Evolutionary conservation across 2,888 invertebrate species (phyloP).

Genomic region (Lasiommata megera): DNA sequence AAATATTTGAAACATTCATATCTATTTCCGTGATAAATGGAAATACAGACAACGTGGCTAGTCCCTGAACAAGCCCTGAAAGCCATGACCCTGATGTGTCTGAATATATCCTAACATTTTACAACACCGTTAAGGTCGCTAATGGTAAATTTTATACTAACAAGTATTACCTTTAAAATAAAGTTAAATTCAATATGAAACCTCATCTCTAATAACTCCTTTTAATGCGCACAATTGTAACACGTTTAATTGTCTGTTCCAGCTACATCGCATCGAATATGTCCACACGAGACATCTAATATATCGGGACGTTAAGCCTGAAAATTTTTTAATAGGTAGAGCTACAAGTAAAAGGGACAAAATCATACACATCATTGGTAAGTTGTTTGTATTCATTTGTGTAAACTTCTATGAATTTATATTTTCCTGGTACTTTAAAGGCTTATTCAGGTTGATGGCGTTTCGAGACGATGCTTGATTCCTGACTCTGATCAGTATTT

Average conservation of each 20-base stretch:
- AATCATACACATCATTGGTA: slow-evolving; percentile 98
- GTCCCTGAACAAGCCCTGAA: too few species aligned
- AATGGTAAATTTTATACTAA: not conserved
- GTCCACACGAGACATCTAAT: slow-evolving; percentile 99
- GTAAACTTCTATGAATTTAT: not conserved
- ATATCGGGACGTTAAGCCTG: slow-evolving; percentile 99
- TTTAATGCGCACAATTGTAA: not conserved
- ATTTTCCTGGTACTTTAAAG: not conserved
- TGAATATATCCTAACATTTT: not conserved
- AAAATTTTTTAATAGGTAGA: slow-evolving; percentile 99
- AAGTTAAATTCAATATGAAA: not conserved
- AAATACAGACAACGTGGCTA: too few species aligned
- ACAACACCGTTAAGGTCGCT: not conserved
- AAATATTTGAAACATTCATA: too few species aligned
- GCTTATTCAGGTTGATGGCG: not conserved
- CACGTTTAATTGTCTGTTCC: slow-evolving; percentile 50
- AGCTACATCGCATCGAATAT: slow-evolving; percentile 99
- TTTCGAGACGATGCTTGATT: too few species aligned
- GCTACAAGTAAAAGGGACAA: slow-evolving; percentile 98
- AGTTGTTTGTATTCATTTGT: slow-evolving; percentile 48
- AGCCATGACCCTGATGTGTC: not conserved
- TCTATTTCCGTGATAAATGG: too few species aligned
- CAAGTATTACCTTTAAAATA: not conserved
- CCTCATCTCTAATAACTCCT: not conserved
- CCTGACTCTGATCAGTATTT: not conserved